Evolutionary conservation across 2,113 vertebrate species (phyloP).

Genomic region (Chionis minor): DNA sequence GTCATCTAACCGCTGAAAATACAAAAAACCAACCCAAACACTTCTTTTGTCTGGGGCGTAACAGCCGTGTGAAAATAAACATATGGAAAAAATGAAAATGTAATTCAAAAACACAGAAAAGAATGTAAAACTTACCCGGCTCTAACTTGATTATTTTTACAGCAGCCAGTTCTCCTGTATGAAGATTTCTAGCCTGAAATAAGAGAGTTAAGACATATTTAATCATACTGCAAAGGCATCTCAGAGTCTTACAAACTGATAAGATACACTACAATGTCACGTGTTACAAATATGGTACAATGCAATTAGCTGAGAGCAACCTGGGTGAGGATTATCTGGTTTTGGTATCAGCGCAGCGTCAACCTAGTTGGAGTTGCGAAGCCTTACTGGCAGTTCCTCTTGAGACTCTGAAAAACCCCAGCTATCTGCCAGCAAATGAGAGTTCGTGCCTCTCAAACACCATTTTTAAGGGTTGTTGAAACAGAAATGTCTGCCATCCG

Average conservation of each 20-base stretch:
- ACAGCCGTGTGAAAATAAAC: slow-evolving; percentile 27
- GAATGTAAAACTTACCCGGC: slow-evolving; percentile 84
- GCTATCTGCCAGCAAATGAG: neutral
- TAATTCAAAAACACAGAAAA: neutral
- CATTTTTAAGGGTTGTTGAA: neutral
- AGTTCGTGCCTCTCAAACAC: neutral
- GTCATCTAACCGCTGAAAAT: neutral
- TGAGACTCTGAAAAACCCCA: neutral
- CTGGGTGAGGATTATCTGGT: neutral
- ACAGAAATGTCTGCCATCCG: neutral
- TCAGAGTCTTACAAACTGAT: neutral
- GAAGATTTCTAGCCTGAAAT: slow-evolving; percentile 92
- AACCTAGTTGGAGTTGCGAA: neutral
- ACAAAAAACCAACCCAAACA: neutral
- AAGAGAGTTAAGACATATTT: slow-evolving; percentile 47
- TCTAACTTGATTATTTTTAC: slow-evolving; percentile 99
- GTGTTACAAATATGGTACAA: neutral
- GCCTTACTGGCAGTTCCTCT: neutral
- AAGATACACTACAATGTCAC: rapidly evolving
- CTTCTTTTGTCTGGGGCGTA: neutral
- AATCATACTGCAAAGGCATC: neutral
- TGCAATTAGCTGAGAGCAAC: neutral
- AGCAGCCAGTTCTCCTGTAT: slow-evolving; percentile 93
- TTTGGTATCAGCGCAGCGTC: neutral
- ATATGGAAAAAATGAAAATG: neutral